Conservation (phyloP, 1,140 invertebrate genomes). For the Centruroides sculpturatus region DNA sequence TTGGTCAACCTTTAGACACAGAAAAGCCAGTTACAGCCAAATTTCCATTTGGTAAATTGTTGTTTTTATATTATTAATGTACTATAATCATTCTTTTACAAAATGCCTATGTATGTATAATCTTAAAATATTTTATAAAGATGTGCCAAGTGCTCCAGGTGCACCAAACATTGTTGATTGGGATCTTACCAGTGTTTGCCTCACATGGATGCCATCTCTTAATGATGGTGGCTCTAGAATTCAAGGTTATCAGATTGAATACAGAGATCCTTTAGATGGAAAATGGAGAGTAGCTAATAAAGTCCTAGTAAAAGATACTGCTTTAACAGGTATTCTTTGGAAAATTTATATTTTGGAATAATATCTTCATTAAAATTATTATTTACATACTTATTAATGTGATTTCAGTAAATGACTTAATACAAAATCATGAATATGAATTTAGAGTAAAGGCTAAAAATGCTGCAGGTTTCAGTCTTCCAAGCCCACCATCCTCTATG, state of each 20-base stretch:
- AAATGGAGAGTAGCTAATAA: conserved; percentile 35
- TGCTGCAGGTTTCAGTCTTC: conserved; percentile 85
- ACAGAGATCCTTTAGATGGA: conserved; percentile 40
- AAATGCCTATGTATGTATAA: background rate
- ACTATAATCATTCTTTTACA: background rate
- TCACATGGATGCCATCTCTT: conserved; percentile 76
- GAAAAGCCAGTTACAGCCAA: conserved; percentile 74
- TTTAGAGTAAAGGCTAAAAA: conserved; percentile 91
- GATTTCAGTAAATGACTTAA: conserved; percentile 30
- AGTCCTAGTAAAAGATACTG: conserved; percentile 69
- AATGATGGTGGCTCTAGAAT: conserved; percentile 91
- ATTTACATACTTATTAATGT: conserved; percentile 20
- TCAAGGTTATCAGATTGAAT: conserved; percentile 62
- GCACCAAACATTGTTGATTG: conserved; percentile 64
- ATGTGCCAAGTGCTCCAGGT: conserved; percentile 56
- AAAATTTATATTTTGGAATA: conserved; percentile 7
- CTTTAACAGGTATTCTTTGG: conserved; percentile 38
- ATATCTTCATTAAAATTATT: background rate
- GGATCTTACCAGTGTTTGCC: conserved; percentile 53
- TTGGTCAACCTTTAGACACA: conserved; percentile 81
- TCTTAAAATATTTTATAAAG: conserved; percentile 16
- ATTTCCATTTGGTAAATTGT: conserved; percentile 61
- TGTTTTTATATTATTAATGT: background rate
- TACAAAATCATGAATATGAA: conserved; percentile 58
- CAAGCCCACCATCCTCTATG: conserved; percentile 39